Evolutionary conservation across 2,888 invertebrate species (phyloP).

Genomic region (Diaperis boleti): DNA sequence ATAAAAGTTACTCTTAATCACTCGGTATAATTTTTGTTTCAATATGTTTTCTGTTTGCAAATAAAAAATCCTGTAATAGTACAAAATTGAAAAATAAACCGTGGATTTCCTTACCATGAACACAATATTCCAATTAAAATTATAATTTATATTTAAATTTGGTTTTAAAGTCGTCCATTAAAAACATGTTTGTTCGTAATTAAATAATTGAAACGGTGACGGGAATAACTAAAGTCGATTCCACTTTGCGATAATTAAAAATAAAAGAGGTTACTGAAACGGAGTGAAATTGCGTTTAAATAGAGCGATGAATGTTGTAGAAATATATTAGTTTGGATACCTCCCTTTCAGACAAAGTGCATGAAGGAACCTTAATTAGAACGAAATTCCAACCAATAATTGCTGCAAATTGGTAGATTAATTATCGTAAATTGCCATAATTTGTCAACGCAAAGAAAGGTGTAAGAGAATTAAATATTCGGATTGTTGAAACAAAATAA

Average conservation of each 20-base stretch:
- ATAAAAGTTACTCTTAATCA: too few species aligned
- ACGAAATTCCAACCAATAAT: conserved; percentile 56
- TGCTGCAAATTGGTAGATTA: conserved; percentile 54
- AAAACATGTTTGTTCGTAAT: conserved; percentile 3
- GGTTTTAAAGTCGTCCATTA: too few species aligned
- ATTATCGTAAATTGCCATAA: conserved; percentile 51
- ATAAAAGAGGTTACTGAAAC: conserved; percentile 13
- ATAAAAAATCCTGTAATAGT: too few species aligned
- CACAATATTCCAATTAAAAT: too few species aligned
- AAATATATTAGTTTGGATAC: conserved; percentile 34
- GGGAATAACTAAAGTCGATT: not conserved
- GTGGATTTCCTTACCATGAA: too few species aligned
- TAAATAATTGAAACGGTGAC: not conserved
- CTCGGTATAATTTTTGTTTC: too few species aligned
- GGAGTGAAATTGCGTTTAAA: conserved; percentile 22
- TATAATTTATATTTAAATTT: too few species aligned
- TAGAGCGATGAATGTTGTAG: conserved; percentile 22
- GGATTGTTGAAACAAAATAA: conserved; percentile 35
- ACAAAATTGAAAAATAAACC: too few species aligned
- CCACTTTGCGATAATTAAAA: conserved; percentile 15
- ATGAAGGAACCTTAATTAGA: conserved; percentile 52
- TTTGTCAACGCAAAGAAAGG: conserved; percentile 48
- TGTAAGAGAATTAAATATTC: conserved; percentile 49
- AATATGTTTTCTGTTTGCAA: too few species aligned
- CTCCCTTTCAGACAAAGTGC: conserved; percentile 31